Evolutionary conservation across 2,888 invertebrate genomes (phyloP).

Genomic region (Oligia fasciuncula): DNA sequence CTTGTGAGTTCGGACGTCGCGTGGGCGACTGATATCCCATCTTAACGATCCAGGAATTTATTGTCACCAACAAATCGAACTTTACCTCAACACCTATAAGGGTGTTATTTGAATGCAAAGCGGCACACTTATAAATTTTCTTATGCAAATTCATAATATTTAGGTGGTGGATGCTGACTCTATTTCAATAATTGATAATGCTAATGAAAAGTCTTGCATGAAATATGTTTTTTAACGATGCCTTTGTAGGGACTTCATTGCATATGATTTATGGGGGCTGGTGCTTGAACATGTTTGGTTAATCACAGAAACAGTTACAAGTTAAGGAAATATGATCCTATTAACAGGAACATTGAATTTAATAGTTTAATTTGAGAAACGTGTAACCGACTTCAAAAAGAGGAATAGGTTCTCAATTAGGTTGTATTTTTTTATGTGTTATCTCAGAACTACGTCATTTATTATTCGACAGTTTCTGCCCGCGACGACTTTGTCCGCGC

Average conservation of each 20-base stretch:
- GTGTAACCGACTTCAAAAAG: neutral
- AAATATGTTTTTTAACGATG: slow-evolving; percentile 62
- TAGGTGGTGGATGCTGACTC: slow-evolving; percentile 75
- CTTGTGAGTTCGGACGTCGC: slow-evolving; percentile 81
- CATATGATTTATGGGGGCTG: slow-evolving; percentile 35
- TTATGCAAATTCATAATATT: slow-evolving; percentile 81
- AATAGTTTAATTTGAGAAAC: slow-evolving; percentile 9
- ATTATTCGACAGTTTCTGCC: neutral
- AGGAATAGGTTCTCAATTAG: no score
- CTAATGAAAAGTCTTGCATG: slow-evolving; percentile 74
- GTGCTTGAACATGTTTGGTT: slow-evolving; percentile 22
- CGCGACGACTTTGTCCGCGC: neutral
- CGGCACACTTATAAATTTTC: slow-evolving; percentile 67
- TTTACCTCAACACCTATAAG: slow-evolving; percentile 63
- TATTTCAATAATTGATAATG: slow-evolving; percentile 85
- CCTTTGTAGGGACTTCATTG: slow-evolving; percentile 34
- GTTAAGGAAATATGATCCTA: slow-evolving; percentile 11
- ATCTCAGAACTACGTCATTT: neutral
- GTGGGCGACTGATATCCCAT: slow-evolving; percentile 79
- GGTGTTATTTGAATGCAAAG: slow-evolving; percentile 45
- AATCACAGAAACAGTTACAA: slow-evolving; percentile 15
- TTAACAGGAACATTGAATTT: slow-evolving; percentile 23
- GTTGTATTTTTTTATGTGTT: neutral
- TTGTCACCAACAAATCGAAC: slow-evolving; percentile 62
- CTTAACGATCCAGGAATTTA: slow-evolving; percentile 74